phyloP scores from a whole-genome alignment of 2,113 vertebrate species.

The Nannospalax galili region DNA sequence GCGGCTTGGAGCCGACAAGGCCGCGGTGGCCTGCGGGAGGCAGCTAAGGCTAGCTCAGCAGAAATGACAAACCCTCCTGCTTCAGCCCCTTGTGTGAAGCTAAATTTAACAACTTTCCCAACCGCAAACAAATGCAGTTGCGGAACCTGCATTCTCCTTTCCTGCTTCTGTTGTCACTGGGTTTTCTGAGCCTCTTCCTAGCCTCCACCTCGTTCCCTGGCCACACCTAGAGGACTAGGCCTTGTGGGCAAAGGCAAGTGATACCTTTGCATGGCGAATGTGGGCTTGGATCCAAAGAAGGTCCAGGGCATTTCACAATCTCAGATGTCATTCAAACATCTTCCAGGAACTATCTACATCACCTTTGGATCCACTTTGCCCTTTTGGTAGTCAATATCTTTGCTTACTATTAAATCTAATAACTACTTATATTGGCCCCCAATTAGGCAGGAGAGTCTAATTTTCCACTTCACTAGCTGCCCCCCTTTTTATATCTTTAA shows the following conservation, averaged over 20 bases:
- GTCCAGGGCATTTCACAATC: not conserved
- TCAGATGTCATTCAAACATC: not conserved
- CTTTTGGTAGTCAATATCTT: constrained; percentile 32
- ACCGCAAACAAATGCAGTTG: constrained; percentile 74
- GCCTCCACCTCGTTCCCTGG: not conserved
- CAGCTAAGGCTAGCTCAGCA: constrained; percentile 78
- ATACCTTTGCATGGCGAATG: not conserved
- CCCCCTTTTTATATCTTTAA: not conserved
- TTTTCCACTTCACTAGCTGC: not conserved
- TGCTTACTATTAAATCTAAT: constrained; percentile 16
- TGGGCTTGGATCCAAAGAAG: not conserved
- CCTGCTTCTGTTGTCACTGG: constrained; percentile 38
- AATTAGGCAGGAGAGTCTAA: constrained; percentile 32
- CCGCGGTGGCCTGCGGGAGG: constrained; percentile 72
- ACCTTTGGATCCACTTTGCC: not conserved
- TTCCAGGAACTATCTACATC: not conserved
- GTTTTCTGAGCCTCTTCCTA: not conserved
- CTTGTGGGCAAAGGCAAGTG: not conserved
- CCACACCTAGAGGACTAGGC: not conserved
- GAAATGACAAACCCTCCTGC: constrained; percentile 73
- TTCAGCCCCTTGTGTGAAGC: constrained; percentile 73
- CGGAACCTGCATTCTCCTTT: constrained; percentile 71
- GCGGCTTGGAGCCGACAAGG: constrained; percentile 27
- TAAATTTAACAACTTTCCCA: constrained; percentile 77
- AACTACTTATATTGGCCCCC: not conserved